Conservation (phyloP, 2,888 invertebrate genomes). For the Nasonovia ribisnigri region DNA sequence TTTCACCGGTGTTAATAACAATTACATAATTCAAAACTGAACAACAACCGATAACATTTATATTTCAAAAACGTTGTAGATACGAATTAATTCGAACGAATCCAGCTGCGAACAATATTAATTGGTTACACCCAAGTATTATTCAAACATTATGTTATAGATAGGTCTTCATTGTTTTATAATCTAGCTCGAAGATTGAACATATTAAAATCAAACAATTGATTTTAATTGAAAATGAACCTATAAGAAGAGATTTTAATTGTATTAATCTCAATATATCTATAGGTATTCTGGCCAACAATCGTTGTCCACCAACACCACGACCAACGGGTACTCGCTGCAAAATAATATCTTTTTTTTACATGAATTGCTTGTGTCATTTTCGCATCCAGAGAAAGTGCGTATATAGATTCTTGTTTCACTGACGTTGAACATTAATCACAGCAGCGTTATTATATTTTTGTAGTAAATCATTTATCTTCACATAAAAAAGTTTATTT, state of each 20-base stretch:
- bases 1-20: neutral
- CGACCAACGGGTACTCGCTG: neutral
- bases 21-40: constrained; percentile 3
- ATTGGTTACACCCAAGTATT: constrained; percentile 27
- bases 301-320: neutral
- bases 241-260: neutral
- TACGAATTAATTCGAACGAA: neutral
- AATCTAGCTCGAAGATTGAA: neutral
- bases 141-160: constrained; percentile 15
- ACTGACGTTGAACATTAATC: neutral
- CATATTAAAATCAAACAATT: constrained; percentile 42
- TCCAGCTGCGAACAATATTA: constrained; percentile 5
- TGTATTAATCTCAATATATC: constrained; percentile 1
- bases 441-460: neutral
- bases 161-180: constrained; percentile 38
- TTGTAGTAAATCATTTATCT: neutral
- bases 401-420: neutral
- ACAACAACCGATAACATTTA: constrained; percentile 22
- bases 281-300: neutral
- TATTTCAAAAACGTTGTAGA: neutral
- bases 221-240: constrained; percentile 58
- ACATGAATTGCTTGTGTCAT: constrained; percentile 10
- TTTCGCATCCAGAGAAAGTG: constrained; percentile 34
- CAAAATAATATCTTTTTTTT: neutral
- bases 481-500: neutral